Evolutionary conservation across 2,888 invertebrate genomes (phyloP).

Genomic region (Desoria tigrina): DNA sequence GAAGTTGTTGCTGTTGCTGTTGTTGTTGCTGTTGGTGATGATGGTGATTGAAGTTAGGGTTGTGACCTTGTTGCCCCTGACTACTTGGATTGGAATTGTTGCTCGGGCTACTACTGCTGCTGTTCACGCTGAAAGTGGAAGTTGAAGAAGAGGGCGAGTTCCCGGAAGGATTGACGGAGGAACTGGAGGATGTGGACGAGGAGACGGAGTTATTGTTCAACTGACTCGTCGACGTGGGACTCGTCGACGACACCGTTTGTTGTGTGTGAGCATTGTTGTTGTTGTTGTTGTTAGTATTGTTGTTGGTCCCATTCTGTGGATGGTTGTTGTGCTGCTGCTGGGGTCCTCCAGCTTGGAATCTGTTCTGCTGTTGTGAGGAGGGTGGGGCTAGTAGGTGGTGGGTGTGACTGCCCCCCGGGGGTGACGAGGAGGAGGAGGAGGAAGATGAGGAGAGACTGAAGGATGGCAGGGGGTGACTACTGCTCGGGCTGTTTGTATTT

Average conservation of each 20-base stretch:
- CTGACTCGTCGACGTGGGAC: neutral
- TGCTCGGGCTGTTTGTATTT: neutral
- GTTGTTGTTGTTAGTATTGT: constrained; percentile 20
- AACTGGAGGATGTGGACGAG: neutral
- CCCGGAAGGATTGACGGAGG: neutral
- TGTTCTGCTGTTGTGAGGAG: no score
- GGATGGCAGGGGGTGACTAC: constrained; percentile 4
- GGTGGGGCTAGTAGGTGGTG: no score
- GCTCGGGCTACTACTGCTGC: constrained; percentile 25
- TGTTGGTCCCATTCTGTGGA: constrained; percentile 16
- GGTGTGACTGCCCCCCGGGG: neutral
- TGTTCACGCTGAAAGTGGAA: constrained; percentile 10
- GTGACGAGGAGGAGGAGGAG: neutral
- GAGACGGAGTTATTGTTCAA: constrained; percentile 2
- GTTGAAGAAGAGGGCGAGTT: neutral
- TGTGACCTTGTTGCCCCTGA: constrained; percentile 17
- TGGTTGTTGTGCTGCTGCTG: neutral
- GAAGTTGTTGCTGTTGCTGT: constrained; percentile 19
- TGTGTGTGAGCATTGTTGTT: constrained; percentile 12
- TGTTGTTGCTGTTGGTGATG: neutral
- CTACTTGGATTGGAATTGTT: constrained; percentile 18
- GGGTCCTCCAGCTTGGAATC: constrained; percentile 2
- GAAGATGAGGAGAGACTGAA: neutral
- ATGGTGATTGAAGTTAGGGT: constrained; percentile 33
- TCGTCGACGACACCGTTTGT: neutral